Evolutionary conservation across 1,140 invertebrate genomes (phyloP).

Genomic region (Drosophila pandora): DNA sequence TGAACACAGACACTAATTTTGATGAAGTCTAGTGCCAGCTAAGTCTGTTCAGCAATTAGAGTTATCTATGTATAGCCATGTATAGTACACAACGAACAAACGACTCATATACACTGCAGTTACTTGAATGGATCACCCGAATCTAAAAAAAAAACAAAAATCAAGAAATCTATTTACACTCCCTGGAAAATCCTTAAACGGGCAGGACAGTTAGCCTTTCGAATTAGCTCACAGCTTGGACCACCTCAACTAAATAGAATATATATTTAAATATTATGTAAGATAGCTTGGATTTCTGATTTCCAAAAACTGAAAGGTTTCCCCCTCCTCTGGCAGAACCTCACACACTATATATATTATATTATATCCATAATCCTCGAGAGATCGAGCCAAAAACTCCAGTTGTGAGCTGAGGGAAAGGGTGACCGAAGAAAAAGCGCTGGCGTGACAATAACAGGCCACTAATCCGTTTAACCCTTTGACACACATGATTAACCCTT

Average conservation of each 20-base stretch:
- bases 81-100: conserved; percentile 65
- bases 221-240: conserved; percentile 17
- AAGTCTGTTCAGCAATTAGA: conserved; percentile 60
- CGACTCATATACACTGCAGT: conserved; percentile 30
- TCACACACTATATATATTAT: conserved; percentile 3
- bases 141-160: conserved; percentile 39
- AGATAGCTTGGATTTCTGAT: conserved; percentile 3
- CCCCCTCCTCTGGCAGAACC: conserved; percentile 21
- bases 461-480: background rate
- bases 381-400: conserved; percentile 12
- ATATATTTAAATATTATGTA: conserved; percentile 5
- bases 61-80: conserved; percentile 50
- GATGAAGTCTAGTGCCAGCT: conserved; percentile 60
- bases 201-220: conserved; percentile 5
- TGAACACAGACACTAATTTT: conserved; percentile 26
- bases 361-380: conserved; percentile 16
- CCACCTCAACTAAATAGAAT: conserved; percentile 25
- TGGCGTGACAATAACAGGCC: conserved; percentile 30
- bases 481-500: background rate
- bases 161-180: conserved; percentile 48
- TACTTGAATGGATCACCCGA: too few relatives aligned
- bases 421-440: conserved; percentile 1
- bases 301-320: conserved; percentile 36
- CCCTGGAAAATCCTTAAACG: conserved; percentile 29
- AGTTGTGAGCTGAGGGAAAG: conserved; percentile 19